Percentiles rank a stretch among this genome's conserved stretches.
Conservation (phyloP, 1,140 invertebrate genomes). For the Heliconius eleuchia region DNA sequence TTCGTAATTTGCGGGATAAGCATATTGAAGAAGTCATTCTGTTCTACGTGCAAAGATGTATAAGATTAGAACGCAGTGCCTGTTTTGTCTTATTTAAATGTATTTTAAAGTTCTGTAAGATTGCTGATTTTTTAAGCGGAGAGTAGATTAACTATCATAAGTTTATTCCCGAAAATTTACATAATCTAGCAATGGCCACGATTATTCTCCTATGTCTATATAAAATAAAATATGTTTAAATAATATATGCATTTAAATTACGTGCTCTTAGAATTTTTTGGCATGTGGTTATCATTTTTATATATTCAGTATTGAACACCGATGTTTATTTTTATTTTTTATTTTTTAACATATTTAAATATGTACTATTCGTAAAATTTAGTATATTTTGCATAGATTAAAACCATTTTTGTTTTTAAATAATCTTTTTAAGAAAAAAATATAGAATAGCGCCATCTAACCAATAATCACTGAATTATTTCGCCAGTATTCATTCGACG, state of each 20-base stretch:
- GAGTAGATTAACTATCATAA: no score
- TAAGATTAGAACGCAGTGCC: not conserved
- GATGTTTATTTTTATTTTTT: not conserved
- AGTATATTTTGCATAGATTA: not conserved
- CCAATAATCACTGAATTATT: slow-evolving; percentile 59
- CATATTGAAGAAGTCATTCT: not conserved
- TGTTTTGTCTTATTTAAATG: no score
- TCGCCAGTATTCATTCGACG: slow-evolving; percentile 41
- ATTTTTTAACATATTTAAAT: not conserved
- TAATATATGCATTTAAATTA: not conserved
- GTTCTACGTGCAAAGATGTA: not conserved
- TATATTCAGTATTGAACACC: not conserved
- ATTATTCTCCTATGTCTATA: not conserved
- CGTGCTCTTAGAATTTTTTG: not conserved
- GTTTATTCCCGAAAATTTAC: not conserved
- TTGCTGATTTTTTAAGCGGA: no score
- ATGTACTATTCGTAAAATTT: not conserved
- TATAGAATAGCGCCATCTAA: slow-evolving; percentile 69
- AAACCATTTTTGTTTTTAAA: slow-evolving; percentile 6
- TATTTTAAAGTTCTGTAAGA: no score
- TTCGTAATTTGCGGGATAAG: no score
- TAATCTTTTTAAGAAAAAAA: slow-evolving; percentile 29
- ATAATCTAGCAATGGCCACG: not conserved
- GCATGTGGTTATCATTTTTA: not conserved
- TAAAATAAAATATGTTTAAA: not conserved